Evolutionary conservation across 1,140 invertebrate species (phyloP).

Genomic region (Zaprionus taronus): DNA sequence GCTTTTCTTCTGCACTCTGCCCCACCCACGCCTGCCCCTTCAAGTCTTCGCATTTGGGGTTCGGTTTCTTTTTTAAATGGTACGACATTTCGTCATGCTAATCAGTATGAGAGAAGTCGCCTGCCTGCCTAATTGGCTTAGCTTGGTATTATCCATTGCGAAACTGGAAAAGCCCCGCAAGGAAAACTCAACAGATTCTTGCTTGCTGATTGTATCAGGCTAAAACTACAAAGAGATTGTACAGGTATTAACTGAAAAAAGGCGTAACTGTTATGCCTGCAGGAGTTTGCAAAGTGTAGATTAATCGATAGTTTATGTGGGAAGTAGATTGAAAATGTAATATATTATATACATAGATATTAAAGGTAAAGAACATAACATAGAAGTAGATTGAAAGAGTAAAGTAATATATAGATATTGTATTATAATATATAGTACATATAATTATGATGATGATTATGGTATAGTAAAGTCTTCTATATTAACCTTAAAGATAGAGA

Average conservation of each 20-base stretch:
- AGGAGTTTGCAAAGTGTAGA: not conserved
- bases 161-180: conserved; percentile 2
- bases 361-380: too few relatives aligned
- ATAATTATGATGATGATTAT: too few relatives aligned
- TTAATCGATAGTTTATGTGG: not conserved
- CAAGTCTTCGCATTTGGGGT: not conserved
- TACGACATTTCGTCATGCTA: conserved; percentile 80
- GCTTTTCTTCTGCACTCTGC: conserved; percentile 52
- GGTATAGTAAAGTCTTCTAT: too few relatives aligned
- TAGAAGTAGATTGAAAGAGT: too few relatives aligned
- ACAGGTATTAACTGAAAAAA: not conserved
- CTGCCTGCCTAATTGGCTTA: conserved; percentile 68
- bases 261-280: not conserved
- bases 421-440: too few relatives aligned
- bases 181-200: conserved; percentile 3
- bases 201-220: not conserved
- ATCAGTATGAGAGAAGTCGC: conserved; percentile 50
- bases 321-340: not conserved
- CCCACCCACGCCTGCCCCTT: conserved; percentile 45
- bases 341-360: not conserved
- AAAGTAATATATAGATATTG: too few relatives aligned
- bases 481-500: too few relatives aligned
- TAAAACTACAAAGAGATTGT: not conserved
- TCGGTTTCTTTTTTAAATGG: conserved; percentile 52
- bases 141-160: conserved; percentile 42